Base-by-base conservation (phyloP, 1,140 invertebrate genomes). In the Agrypnia vestita region DNA sequence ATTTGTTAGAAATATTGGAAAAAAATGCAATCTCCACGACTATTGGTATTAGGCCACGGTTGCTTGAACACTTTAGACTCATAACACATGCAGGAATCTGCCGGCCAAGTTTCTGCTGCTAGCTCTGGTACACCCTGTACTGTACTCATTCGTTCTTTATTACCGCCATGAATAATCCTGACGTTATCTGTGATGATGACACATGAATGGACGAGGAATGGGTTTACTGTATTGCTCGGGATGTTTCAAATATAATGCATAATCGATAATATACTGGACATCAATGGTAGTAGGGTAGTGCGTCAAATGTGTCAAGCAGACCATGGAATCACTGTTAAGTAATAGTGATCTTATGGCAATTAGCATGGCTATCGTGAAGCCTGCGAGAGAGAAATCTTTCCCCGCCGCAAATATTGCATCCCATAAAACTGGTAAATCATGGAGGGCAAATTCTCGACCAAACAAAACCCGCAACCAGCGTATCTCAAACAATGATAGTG, bases 351-450 rank as follows among this genome's bases (percentile, higher is more conserved):
- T 87, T 71, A 95, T 93, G 64, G 91, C 91, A 47, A 93, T 88
- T 55, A 95, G 85, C 93, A 95, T 94, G 3, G 93, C 91, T 51
- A 94, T 91, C 85, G 95, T 91, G 83, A 92, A 95, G 85, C 95
- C 93, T 10, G 93, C 92, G 12, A 95, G 87, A 64, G 91, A 90
- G 84, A 95, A 93, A 43, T 89, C 87, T 71, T 92, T 88, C 19
- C 91, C 90, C 81, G 93, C 92, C 15, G 93, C 91, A 87, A 95
- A 94, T 61, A 95, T 92, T n/a, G 93, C 93, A 87, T 95, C 94
- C 94, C 94, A 95, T 10, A 95, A 84, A 64, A 93, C 90, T 13
- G 95, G 85, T 43, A 95, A 85, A 85, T 95, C 94, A 80, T 93
- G 90, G 79, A 95, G 88, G 56, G 93, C 89, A 86, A 95, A 95